A percentile compares a stretch with the other conserved stretches of the same genome.
Evolutionary conservation across 2,113 vertebrate species (phyloP).

Genomic region (Xiphorhynchus elegans): DNA sequence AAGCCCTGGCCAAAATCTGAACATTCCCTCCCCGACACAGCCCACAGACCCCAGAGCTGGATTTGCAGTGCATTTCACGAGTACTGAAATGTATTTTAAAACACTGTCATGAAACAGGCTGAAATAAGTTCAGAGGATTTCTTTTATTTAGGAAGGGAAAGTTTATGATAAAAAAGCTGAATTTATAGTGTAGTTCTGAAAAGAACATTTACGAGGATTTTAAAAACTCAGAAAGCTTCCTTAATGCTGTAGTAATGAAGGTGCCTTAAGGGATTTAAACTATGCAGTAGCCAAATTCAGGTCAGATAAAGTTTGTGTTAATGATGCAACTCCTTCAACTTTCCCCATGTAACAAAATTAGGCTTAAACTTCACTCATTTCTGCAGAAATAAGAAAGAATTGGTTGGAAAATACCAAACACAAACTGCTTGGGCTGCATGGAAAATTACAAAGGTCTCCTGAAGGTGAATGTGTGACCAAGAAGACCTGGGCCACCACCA

Average conservation of each 20-base stretch:
- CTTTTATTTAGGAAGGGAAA: neutral
- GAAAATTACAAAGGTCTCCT: slow-evolving; percentile 30
- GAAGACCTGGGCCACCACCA: neutral
- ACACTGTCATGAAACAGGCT: neutral
- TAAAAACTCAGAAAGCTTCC: slow-evolving; percentile 12
- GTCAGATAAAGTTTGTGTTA: slow-evolving; percentile 40
- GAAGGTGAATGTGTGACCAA: neutral
- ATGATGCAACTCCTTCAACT: slow-evolving; percentile 21
- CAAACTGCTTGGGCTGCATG: neutral
- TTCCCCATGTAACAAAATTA: neutral
- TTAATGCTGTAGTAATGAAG: neutral
- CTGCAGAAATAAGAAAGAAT: neutral
- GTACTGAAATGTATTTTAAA: slow-evolving; percentile 4
- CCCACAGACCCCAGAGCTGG: neutral
- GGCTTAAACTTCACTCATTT: neutral
- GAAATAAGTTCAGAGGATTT: neutral
- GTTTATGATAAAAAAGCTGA: neutral
- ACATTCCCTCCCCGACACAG: neutral
- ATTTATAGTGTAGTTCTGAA: slow-evolving; percentile 10
- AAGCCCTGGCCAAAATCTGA: neutral
- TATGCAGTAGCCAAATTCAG: slow-evolving; percentile 38
- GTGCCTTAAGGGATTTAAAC: slow-evolving; percentile 11
- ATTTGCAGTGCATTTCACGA: neutral
- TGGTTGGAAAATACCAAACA: neutral
- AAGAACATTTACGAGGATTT: slow-evolving; percentile 29